phyloP scores from a whole-genome alignment of 2,888 invertebrate species.

The Marasmarcha lunaedactyla region DNA sequence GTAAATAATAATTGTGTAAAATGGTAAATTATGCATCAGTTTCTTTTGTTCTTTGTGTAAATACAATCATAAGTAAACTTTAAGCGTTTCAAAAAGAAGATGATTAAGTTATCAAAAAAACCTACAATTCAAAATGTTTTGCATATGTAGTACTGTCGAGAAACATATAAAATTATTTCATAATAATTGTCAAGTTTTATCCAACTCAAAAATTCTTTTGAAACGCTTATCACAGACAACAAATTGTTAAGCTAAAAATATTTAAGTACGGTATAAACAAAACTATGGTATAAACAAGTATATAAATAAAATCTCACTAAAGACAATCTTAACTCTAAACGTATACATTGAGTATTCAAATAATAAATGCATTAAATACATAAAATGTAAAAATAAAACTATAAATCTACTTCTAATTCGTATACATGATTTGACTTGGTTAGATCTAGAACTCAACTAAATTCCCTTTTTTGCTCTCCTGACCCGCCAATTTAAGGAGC shows the following conservation, averaged over 20 bases:
- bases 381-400: too few species aligned
- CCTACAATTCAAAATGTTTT: slow-evolving; percentile 23
- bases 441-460: slow-evolving; percentile 33
- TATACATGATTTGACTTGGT: slow-evolving; percentile 49
- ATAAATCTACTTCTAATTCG: slow-evolving; percentile 33
- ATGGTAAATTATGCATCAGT: slow-evolving; percentile 36
- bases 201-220: slow-evolving; percentile 19
- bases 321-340: slow-evolving; percentile 56
- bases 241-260: too few species aligned
- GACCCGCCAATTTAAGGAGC: slow-evolving; percentile 33
- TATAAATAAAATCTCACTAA: slow-evolving; percentile 50
- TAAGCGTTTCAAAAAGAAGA: slow-evolving; percentile 11
- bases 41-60: slow-evolving; percentile 31
- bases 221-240: too few species aligned
- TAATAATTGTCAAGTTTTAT: too few species aligned
- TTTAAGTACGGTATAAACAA: too few species aligned
- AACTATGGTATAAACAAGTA: too few species aligned
- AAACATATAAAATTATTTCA: too few species aligned
- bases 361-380: slow-evolving; percentile 47
- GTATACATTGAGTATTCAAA: slow-evolving; percentile 66
- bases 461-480: slow-evolving; percentile 39
- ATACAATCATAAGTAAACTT: slow-evolving; percentile 32
- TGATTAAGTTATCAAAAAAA: slow-evolving; percentile 27
- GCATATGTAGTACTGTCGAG: slow-evolving; percentile 33
- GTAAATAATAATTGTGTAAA: slow-evolving; percentile 3